Evolutionary conservation across 1,140 invertebrate genomes (phyloP).

Genomic region (Drosophila serrata): DNA sequence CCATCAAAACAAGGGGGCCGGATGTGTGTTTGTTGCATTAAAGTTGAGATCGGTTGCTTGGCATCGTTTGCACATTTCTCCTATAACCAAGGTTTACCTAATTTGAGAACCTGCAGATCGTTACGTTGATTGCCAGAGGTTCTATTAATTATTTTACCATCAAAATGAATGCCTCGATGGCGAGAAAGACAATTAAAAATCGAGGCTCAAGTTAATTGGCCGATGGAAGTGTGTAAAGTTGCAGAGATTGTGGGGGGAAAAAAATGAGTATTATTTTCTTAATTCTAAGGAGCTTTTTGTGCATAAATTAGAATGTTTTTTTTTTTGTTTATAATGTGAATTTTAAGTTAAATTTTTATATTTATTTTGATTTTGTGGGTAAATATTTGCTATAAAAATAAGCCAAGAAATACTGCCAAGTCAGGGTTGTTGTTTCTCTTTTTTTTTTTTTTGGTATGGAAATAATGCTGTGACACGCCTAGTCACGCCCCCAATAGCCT

Average conservation of each 20-base stretch:
- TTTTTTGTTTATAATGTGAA: no score
- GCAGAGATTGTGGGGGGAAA: background rate
- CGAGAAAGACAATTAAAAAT: constrained; percentile 4
- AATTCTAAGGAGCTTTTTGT: background rate
- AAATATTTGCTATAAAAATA: background rate
- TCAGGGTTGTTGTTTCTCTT: constrained; percentile 29
- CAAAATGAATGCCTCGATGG: constrained; percentile 22
- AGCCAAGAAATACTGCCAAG: constrained; percentile 8
- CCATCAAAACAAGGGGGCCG: constrained; percentile 47
- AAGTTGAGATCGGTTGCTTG: background rate
- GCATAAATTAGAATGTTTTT: background rate
- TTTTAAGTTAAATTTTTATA: background rate
- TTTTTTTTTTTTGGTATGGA: constrained; percentile 2
- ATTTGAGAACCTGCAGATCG: constrained; percentile 38
- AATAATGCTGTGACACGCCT: constrained; percentile 42
- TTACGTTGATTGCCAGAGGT: constrained; percentile 37
- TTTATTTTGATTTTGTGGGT: background rate
- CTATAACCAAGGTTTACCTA: constrained; percentile 16
- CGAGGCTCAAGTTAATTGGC: background rate
- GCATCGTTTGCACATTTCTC: background rate
- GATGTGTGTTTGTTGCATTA: constrained; percentile 23
- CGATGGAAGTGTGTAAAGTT: background rate
- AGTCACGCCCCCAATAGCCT: constrained; percentile 43
- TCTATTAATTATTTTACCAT: constrained; percentile 48
- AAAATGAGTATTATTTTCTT: background rate